Conservation (phyloP, 2,797 vertebrate species). For the Anguilla obscura region DNA sequence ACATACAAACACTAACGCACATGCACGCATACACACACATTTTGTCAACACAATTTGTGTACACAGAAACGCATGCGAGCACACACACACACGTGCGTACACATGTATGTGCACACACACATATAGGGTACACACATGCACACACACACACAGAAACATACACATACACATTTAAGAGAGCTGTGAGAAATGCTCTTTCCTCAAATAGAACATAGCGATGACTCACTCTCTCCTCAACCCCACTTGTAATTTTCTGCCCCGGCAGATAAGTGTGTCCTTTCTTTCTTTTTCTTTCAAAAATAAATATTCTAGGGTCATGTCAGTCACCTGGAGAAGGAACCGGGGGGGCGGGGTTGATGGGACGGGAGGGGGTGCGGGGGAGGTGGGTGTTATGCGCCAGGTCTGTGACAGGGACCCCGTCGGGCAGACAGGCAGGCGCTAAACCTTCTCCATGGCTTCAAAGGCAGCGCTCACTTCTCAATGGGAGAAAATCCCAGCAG, state of each 20-base stretch:
- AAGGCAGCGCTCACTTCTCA: background rate
- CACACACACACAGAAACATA: background rate
- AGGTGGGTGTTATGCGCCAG: background rate
- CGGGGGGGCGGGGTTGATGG: background rate
- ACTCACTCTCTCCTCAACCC: slow-evolving; percentile 54
- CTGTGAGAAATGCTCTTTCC: slow-evolving; percentile 69
- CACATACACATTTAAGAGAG: slow-evolving; percentile 19
- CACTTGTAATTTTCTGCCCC: slow-evolving; percentile 52
- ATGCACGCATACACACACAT: background rate
- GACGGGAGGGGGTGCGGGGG: background rate
- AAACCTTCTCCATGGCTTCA: background rate
- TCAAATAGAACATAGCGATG: slow-evolving; percentile 69
- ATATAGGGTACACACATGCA: background rate
- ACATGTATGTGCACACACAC: background rate
- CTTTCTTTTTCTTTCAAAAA: slow-evolving; percentile 31
- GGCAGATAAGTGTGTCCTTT: slow-evolving; percentile 41
- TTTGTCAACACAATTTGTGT: no score
- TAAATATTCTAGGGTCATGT: slow-evolving; percentile 43
- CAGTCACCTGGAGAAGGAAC: slow-evolving; percentile 29
- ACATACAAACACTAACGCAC: background rate
- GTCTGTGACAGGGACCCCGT: background rate
- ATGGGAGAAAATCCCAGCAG: background rate
- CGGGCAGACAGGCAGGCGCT: background rate
- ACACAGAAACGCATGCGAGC: background rate
- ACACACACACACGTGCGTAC: background rate